phyloP scores from a whole-genome alignment of 2,797 vertebrate genomes.

The Ctenopoma kingsleyae region DNA sequence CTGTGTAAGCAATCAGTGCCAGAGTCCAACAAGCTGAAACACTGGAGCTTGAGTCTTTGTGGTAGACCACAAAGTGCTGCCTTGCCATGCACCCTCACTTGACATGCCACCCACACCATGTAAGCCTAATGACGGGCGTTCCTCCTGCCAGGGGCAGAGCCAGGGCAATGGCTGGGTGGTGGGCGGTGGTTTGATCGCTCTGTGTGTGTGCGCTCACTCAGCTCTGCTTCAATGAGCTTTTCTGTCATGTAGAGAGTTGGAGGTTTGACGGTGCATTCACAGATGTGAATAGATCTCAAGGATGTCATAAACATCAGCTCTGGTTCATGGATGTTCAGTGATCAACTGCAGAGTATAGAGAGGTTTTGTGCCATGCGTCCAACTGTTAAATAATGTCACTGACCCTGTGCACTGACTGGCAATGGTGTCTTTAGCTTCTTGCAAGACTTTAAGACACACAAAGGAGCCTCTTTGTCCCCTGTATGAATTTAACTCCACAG shows the following conservation, averaged over 20 bases:
- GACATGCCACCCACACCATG: slow-evolving; percentile 55
- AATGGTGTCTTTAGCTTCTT: slow-evolving; percentile 47
- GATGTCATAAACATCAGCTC: slow-evolving; percentile 44
- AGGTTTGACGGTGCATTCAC: slow-evolving; percentile 25
- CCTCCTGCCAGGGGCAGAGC: slow-evolving; percentile 45
- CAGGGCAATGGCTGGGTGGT: slow-evolving; percentile 34
- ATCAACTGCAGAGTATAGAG: slow-evolving; percentile 44
- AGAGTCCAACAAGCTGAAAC: slow-evolving; percentile 49
- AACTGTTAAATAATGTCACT: slow-evolving; percentile 55
- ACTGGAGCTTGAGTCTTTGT: slow-evolving; percentile 53
- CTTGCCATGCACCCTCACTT: slow-evolving; percentile 54
- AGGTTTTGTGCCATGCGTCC: slow-evolving; percentile 43
- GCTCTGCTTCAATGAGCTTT: slow-evolving; percentile 51
- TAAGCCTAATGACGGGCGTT: slow-evolving; percentile 42
- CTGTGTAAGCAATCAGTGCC: slow-evolving; percentile 26
- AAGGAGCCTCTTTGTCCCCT: no score
- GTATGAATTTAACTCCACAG: no score
- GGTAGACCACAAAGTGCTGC: slow-evolving; percentile 69
- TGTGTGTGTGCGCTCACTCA: slow-evolving; percentile 39
- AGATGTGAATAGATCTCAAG: slow-evolving; percentile 21
- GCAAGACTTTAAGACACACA: slow-evolving; percentile 37
- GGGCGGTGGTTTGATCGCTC: slow-evolving; percentile 39
- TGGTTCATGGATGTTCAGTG: slow-evolving; percentile 24
- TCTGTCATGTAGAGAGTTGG: slow-evolving; percentile 52
- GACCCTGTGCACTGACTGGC: slow-evolving; percentile 31